Evolutionary conservation across 2,888 invertebrate species (phyloP), one percentile per base, ranked within the genome.

Genomic region (Heliconius ethilla): DNA sequence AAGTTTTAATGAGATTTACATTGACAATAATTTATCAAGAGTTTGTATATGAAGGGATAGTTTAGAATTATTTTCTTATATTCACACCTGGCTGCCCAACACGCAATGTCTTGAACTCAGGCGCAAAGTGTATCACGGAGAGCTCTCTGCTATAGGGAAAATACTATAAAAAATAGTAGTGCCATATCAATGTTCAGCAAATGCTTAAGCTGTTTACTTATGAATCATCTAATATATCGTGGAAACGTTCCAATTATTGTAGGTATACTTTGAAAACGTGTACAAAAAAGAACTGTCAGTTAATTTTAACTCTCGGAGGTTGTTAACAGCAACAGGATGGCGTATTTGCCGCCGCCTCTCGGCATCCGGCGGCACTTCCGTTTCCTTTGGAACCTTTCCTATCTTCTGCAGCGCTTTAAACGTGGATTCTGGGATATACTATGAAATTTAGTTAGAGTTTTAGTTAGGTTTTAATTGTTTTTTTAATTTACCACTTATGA

Each of bases 261-360:
- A 7, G 33, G 5, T 7, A 67, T n/a, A 25, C 70, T n/a, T 65
- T 7, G 29, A 59, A 51, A 76, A 67, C 65, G 11, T 25, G 51
- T 22, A 63, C 63, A 40, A 77, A 76, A 59, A 55, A 79, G 67
- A 75, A 75, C 67, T 78, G 80, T 75, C 78, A 77, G 76, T 79
- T 82, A 81, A 81, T 80, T 82, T 80, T 70, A 78, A 80, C 77
- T 75, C 67, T 77, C 81, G 77, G 80, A 79, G 76, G 80, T 82
- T 81, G 82, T 82, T 81, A 83, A 82, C 82, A 79, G 76, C 79
- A 81, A 83, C 82, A 80, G 85, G 86, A 86, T 83, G 84, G 81
- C 81, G 83, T 85, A 85, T 87, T 87, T 86, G 85, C 85, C 84
- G 84, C 82, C 82, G 78, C 81, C 80, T 81, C 82, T 73, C 80